Percentiles rank a stretch among this genome's conserved stretches.
phyloP scores from a whole-genome alignment of 1,140 invertebrate species.

The Araneus ventricosus region DNA sequence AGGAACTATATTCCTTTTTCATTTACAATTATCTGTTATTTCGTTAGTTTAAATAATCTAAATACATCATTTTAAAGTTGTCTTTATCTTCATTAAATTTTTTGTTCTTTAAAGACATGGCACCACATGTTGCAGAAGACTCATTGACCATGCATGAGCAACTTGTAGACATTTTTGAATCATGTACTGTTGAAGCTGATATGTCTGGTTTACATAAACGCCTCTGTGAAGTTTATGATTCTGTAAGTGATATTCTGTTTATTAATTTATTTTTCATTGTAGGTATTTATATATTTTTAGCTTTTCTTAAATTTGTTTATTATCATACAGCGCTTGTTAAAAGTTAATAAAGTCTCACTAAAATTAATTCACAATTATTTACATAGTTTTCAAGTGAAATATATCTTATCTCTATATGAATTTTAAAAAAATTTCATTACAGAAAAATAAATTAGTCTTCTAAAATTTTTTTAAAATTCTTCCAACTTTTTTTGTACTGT shows the following conservation, averaged over 20 bases:
- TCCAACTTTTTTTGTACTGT: too few species aligned
- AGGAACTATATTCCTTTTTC: too few species aligned
- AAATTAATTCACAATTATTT: too few species aligned
- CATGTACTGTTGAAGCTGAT: slow-evolving; percentile 39
- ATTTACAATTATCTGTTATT: too few species aligned
- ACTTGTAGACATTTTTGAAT: slow-evolving; percentile 51
- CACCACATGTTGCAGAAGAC: not conserved
- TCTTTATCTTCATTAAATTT: not conserved
- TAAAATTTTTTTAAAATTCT: too few species aligned
- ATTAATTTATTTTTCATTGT: not conserved
- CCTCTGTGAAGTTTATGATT: slow-evolving; percentile 40
- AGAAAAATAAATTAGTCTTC: too few species aligned
- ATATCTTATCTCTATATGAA: too few species aligned
- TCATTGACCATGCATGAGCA: not conserved
- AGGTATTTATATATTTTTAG: not conserved
- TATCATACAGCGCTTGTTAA: too few species aligned
- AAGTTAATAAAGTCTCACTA: too few species aligned
- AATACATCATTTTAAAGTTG: not conserved
- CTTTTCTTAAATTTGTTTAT: too few species aligned
- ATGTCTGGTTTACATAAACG: not conserved
- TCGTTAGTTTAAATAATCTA: not conserved
- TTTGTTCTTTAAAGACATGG: not conserved
- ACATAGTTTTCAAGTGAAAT: too few species aligned
- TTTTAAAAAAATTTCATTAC: too few species aligned
- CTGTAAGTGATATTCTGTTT: slow-evolving; percentile 26